Conservation (phyloP, 2,888 invertebrate genomes). For the Tachina grossa region DNA sequence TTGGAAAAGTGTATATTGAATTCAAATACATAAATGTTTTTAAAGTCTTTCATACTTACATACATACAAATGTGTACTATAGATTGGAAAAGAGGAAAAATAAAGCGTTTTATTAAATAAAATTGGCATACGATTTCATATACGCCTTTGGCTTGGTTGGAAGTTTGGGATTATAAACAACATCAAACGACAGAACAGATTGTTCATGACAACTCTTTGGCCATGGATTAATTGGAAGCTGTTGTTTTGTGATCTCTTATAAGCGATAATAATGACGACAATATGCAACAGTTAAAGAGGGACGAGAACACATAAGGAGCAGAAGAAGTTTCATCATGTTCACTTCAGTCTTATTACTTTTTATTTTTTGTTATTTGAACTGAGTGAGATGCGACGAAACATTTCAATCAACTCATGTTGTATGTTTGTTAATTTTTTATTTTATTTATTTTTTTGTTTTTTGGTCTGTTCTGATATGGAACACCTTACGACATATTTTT, state of each 20-base stretch:
- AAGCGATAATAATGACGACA: slow-evolving; percentile 68
- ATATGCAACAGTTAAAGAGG: slow-evolving; percentile 31
- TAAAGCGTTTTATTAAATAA: slow-evolving; percentile 70
- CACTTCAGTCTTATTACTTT: background rate
- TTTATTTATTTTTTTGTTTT: background rate
- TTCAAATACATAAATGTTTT: slow-evolving; percentile 11
- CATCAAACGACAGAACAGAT: slow-evolving; percentile 63
- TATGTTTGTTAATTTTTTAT: slow-evolving; percentile 58
- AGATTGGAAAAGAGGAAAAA: slow-evolving; percentile 47
- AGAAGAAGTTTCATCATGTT: slow-evolving; percentile 39
- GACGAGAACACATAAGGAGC: slow-evolving; percentile 43
- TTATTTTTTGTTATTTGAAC: slow-evolving; percentile 12
- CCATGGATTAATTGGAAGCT: slow-evolving; percentile 72
- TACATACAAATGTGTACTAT: slow-evolving; percentile 44
- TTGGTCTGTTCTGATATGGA: slow-evolving; percentile 28
- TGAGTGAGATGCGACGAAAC: slow-evolving; percentile 67
- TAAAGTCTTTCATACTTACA: background rate
- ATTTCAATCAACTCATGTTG: slow-evolving; percentile 72
- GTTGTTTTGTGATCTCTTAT: slow-evolving; percentile 71
- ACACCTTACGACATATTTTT: slow-evolving; percentile 30
- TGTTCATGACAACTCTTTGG: slow-evolving; percentile 70
- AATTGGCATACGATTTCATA: slow-evolving; percentile 68
- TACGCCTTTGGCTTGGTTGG: slow-evolving; percentile 61
- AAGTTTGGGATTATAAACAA: slow-evolving; percentile 60
- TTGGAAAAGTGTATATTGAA: slow-evolving; percentile 44